Base-by-base conservation (phyloP, 2,113 vertebrate genomes). In the Lepisosteus osseus region DNA sequence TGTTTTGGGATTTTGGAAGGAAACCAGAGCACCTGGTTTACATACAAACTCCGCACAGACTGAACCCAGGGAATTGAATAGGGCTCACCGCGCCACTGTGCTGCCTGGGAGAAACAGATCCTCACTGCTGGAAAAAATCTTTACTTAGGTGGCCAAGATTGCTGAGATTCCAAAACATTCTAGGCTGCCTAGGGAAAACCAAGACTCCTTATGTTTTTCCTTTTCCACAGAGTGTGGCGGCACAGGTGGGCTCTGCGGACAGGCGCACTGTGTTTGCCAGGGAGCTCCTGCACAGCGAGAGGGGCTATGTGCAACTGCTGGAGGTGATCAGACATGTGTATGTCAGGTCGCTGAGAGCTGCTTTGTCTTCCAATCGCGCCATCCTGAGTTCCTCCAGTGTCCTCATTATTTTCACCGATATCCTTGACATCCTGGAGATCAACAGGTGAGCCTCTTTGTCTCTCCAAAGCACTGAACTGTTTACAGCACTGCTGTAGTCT, bases 311-410 rank as follows among this genome's bases (percentile, higher is more conserved):
- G 17, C 85, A 82, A 62, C 80, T 72, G 40, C 86, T 94, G 70
- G 80, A 81, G 4, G 76, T 83, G 0, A 75, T 94, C 72, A 72
- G 79, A 29, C 87, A 85, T 14, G 85, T 91, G 8, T 95, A 94
- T n/a, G 82, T 77, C 1, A 75, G 70, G 14, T 94, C 93, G 40
- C 76, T 94, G 4, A 83, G 83, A 61, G 92, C 93, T 2, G 90
- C 95, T 0, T 67, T 97, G 43, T 81, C 90, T 56, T 94, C 94
- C 41, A 94, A 94, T 81, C 83, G 91, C 72, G 89, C 92, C 13
- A 93, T 97, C 54, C 74, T 90, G 55, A 93, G 91, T 73, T 77
- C 78, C 0, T 65, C 86, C 1, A 92, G 90, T 2, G 59, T 93
- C 74, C 88, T 88, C 54, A 82, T 84, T 3, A 79, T 94, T 74